A percentile compares a stretch with the other conserved stretches of the same genome.
Evolutionary conservation across 2,113 vertebrate species (phyloP).

Genomic region (Semnopithecus entellus): DNA sequence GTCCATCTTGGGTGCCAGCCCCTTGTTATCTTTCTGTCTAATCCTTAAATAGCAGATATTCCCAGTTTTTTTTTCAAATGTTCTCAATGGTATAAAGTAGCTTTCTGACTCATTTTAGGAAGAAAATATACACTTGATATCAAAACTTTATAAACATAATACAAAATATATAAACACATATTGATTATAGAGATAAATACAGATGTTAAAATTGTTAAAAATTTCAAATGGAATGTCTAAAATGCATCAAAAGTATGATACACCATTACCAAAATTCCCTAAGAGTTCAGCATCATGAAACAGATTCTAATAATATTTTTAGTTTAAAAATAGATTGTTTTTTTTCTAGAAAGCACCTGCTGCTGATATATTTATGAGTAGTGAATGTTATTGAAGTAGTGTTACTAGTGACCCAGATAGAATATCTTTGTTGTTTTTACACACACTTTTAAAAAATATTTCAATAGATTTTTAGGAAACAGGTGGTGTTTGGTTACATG

Average conservation of each 20-base stretch:
- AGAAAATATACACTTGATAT: background rate
- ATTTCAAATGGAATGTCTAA: background rate
- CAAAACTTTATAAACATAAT: background rate
- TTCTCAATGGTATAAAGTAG: background rate
- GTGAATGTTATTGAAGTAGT: no score
- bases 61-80: background rate
- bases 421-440: no score
- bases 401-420: no score
- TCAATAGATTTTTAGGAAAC: no score
- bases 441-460: accelerated
- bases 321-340: no score
- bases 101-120: background rate
- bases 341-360: no score
- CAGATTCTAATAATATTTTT: background rate
- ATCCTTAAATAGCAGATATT: background rate
- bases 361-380: no score
- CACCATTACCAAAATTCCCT: background rate
- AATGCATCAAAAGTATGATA: background rate
- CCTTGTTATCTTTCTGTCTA: background rate
- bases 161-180: background rate
- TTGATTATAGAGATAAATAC: background rate
- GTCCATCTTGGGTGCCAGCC: no score
- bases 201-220: background rate
- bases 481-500: no score
- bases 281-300: background rate